Conservation (phyloP, 2,797 vertebrate species). For the Nannoperca obscura region DNA sequence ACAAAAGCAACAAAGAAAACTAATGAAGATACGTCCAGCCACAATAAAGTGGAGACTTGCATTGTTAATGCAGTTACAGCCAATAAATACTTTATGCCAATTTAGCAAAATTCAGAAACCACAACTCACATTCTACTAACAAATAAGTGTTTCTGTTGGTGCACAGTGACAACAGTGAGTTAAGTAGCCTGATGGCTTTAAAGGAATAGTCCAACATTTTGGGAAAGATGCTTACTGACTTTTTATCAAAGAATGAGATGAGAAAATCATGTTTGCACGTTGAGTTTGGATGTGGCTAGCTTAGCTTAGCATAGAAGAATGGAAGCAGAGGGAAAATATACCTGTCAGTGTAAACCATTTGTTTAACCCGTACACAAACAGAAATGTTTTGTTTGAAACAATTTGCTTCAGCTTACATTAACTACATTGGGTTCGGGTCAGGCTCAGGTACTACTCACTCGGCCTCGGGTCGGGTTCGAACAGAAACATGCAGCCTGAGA, state of each 20-base stretch:
- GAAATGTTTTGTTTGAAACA: too few relatives aligned
- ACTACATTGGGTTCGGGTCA: too few relatives aligned
- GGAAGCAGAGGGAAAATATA: background rate
- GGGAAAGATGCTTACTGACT: background rate
- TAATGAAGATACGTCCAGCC: constrained; percentile 12
- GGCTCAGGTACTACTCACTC: too few relatives aligned
- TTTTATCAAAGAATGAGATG: background rate
- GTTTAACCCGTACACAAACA: background rate
- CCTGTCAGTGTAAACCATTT: background rate
- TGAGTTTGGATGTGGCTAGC: background rate
- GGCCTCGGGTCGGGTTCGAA: too few relatives aligned
- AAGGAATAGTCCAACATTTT: constrained; percentile 11
- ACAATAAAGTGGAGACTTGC: constrained; percentile 13
- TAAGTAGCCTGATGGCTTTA: background rate
- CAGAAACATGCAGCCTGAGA: too few relatives aligned
- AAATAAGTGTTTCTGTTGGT: constrained; percentile 9
- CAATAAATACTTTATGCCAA: constrained; percentile 9
- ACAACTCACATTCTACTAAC: constrained; percentile 1
- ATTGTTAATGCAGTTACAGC: constrained; percentile 17
- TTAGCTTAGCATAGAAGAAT: background rate
- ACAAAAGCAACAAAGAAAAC: constrained; percentile 27
- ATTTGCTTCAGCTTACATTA: too few relatives aligned
- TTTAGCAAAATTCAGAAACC: constrained; percentile 29
- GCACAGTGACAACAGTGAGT: background rate
- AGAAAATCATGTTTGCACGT: background rate